A percentile compares a stretch with the other conserved stretches of the same genome.
phyloP scores from a whole-genome alignment of 2,888 invertebrate genomes.

The Acanthopleura granulata region DNA sequence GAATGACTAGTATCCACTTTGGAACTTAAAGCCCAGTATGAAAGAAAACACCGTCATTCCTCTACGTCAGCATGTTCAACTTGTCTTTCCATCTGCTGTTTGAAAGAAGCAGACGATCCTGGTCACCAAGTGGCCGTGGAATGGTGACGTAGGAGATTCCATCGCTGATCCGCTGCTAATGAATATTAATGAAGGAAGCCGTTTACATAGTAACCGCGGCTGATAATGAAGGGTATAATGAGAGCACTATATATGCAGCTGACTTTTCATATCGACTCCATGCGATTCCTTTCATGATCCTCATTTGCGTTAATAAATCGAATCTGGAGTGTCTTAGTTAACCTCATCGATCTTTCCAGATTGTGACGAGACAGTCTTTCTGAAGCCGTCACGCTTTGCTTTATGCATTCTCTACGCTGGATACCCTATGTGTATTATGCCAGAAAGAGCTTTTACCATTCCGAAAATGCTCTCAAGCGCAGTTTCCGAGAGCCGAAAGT shows the following conservation, averaged over 20 bases:
- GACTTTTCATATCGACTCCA: background rate
- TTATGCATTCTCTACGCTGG: background rate
- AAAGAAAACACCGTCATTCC: too few species aligned
- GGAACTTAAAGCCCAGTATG: too few species aligned
- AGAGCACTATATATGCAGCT: constrained; percentile 12
- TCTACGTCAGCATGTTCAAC: too few species aligned
- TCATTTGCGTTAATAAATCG: constrained; percentile 12
- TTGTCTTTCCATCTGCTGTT: background rate
- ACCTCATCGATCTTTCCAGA: background rate
- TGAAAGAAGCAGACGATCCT: background rate
- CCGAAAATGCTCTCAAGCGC: background rate
- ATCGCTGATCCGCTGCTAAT: background rate
- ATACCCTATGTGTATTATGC: background rate
- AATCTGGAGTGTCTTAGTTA: background rate
- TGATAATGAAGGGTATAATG: background rate
- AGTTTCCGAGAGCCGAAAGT: background rate
- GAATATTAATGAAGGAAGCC: constrained; percentile 8
- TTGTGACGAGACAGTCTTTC: background rate
- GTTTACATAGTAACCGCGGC: constrained; percentile 3
- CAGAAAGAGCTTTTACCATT: background rate
- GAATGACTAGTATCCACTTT: too few species aligned
- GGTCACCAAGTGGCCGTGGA: background rate
- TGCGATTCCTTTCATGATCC: constrained; percentile 7
- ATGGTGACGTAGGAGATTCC: background rate
- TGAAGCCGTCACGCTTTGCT: background rate